Conservation (phyloP, 2,888 invertebrate genomes). For the Ferrisia virgata region DNA sequence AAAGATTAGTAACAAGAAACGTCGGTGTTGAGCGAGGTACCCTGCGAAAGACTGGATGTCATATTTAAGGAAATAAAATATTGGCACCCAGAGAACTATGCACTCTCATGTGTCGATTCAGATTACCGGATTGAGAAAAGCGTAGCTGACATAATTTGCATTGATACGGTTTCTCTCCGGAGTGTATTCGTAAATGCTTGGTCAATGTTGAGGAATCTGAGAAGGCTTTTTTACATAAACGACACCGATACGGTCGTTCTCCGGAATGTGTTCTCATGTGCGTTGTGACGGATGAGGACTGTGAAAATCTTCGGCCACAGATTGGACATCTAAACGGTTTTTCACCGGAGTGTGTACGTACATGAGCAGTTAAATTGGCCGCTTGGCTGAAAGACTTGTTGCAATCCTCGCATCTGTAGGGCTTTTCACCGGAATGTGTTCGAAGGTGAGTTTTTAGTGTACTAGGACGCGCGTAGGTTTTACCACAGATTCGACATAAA, state of each 20-base stretch:
- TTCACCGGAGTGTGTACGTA: slow-evolving; percentile 93
- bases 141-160: slow-evolving; percentile 92
- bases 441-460: slow-evolving; percentile 95
- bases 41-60: not conserved
- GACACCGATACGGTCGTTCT: slow-evolving; percentile 91
- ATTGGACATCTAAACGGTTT: slow-evolving; percentile 96
- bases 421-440: slow-evolving; percentile 94
- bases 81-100: slow-evolving; percentile 62
- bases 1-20: too few species aligned
- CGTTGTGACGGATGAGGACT: slow-evolving; percentile 92
- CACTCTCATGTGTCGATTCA: slow-evolving; percentile 98
- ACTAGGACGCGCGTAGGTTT: slow-evolving; percentile 93
- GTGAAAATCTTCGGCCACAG: slow-evolving; percentile 94
- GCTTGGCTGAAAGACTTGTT: slow-evolving; percentile 97
- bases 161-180: slow-evolving; percentile 94
- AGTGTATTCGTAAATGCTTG: slow-evolving; percentile 88
- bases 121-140: slow-evolving; percentile 97
- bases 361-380: slow-evolving; percentile 96
- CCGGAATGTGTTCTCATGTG: slow-evolving; percentile 99
- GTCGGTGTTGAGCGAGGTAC: too few species aligned
- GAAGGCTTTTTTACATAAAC: slow-evolving; percentile 96
- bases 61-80: slow-evolving; percentile 24
- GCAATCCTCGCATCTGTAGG: slow-evolving; percentile 88
- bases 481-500: slow-evolving; percentile 90
- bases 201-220: slow-evolving; percentile 98